Evolutionary conservation across 2,797 vertebrate species (phyloP).

Genomic region (Coreius guichenoti): DNA sequence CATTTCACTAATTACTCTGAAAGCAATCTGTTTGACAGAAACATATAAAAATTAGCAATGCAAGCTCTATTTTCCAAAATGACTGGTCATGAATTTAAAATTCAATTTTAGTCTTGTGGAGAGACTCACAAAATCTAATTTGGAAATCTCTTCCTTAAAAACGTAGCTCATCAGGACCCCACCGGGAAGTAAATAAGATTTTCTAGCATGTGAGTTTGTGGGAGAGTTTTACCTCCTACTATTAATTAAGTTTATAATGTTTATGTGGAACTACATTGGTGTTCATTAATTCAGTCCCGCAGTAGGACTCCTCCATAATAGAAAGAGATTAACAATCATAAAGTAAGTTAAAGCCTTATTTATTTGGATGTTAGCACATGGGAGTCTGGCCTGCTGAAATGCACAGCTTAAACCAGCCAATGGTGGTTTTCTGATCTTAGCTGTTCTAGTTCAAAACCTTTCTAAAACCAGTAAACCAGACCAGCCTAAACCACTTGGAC

Average conservation of each 20-base stretch:
- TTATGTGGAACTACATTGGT: neutral
- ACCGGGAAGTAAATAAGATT: constrained; percentile 20
- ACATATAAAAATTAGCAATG: neutral
- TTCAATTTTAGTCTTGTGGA: neutral
- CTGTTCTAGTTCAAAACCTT: neutral
- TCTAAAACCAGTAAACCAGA: neutral
- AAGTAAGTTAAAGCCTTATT: constrained; percentile 4
- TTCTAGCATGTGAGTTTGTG: neutral
- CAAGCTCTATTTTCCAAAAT: neutral
- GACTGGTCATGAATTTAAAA: neutral
- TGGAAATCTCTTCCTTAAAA: neutral
- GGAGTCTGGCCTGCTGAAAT: neutral
- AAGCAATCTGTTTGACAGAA: neutral
- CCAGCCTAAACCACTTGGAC: neutral
- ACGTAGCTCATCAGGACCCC: constrained; percentile 10
- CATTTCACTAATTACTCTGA: neutral
- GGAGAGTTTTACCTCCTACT: constrained; percentile 10
- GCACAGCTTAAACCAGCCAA: neutral
- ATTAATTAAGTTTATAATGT: constrained; percentile 23
- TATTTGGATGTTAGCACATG: neutral
- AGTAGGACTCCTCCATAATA: neutral
- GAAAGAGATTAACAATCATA: constrained; percentile 3
- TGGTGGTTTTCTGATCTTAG: neutral
- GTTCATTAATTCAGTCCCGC: constrained; percentile 9
- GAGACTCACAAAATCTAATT: neutral